These are phyloP conservation scores for Psettodes erumei DNA, from an alignment of 2,113 vertebrate species.

Conservation along the genomic window DNA sequence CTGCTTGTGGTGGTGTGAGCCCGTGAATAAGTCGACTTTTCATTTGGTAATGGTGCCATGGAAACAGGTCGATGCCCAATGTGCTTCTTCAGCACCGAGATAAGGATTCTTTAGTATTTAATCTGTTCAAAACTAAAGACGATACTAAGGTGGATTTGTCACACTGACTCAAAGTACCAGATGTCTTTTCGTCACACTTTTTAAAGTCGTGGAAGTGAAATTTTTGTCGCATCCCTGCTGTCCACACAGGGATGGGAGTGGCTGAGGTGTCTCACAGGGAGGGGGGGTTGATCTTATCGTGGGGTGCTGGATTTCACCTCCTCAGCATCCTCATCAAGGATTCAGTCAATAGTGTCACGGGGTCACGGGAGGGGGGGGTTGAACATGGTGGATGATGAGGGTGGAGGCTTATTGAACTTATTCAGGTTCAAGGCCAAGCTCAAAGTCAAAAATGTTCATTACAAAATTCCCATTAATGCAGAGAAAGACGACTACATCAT, in stretches of 20 bases:
- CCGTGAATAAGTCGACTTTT: constrained; percentile 23
- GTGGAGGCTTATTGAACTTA: constrained; percentile 36
- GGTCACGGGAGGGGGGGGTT: constrained; percentile 67
- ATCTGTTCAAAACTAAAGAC: too few species aligned
- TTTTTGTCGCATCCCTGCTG: constrained; percentile 14
- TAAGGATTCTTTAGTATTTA: constrained; percentile 39
- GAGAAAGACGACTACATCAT: background rate
- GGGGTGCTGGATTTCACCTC: constrained; percentile 87
- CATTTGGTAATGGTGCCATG: constrained; percentile 69
- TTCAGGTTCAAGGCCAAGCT: constrained; percentile 44
- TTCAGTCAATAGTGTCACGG: constrained; percentile 83
- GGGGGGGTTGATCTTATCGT: constrained; percentile 86
- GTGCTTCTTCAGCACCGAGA: constrained; percentile 55
- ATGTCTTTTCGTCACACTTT: background rate
- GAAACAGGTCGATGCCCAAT: constrained; percentile 68
- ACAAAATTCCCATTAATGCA: constrained; percentile 1
- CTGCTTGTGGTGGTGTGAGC: constrained; percentile 24
- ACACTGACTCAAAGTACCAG: background rate
- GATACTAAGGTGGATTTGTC: background rate
- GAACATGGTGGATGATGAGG: constrained; percentile 64
- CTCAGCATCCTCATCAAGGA: constrained; percentile 89
- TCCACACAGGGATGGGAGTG: constrained; percentile 59
- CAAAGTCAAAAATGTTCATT: constrained; percentile 45
- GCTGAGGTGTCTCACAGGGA: constrained; percentile 55
- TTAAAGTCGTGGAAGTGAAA: constrained; percentile 19